These are phyloP conservation scores for Chionoecetes opilio DNA, from an alignment of 1,140 invertebrate species.

Conservation along the genomic window DNA sequence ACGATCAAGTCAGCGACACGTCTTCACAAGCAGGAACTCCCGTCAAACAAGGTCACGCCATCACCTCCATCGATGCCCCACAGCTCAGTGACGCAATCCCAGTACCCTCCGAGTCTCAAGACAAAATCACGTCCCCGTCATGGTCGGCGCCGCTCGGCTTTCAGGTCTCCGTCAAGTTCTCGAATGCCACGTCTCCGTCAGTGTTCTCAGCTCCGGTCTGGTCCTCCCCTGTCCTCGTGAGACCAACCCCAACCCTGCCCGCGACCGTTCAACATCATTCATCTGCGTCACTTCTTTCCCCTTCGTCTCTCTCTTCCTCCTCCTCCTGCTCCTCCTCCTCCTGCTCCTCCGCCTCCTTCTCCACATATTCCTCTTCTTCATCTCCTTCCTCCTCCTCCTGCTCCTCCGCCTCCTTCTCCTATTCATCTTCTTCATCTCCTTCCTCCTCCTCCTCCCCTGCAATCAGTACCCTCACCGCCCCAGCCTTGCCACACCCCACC, in stretches of 20 bases:
- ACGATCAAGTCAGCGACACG: background rate
- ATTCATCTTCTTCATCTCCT: background rate
- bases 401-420: background rate
- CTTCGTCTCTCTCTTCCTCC: background rate
- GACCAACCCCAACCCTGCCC: background rate
- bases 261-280: background rate
- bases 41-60: background rate
- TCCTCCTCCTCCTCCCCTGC: background rate
- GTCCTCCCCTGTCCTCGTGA: background rate
- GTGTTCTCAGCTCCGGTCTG: background rate
- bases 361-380: no score
- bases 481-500: background rate
- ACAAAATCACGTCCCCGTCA: background rate
- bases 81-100: background rate
- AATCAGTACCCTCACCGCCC: background rate
- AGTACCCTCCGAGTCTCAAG: background rate
- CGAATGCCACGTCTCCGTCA: background rate
- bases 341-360: no score
- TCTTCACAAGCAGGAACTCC: background rate
- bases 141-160: background rate
- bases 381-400: background rate
- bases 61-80: background rate
- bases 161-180: background rate
- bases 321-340: no score
- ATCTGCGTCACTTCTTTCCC: background rate